Base-by-base conservation (phyloP, 2,113 vertebrate genomes). In the Heterotilapia buettikoferi region DNA sequence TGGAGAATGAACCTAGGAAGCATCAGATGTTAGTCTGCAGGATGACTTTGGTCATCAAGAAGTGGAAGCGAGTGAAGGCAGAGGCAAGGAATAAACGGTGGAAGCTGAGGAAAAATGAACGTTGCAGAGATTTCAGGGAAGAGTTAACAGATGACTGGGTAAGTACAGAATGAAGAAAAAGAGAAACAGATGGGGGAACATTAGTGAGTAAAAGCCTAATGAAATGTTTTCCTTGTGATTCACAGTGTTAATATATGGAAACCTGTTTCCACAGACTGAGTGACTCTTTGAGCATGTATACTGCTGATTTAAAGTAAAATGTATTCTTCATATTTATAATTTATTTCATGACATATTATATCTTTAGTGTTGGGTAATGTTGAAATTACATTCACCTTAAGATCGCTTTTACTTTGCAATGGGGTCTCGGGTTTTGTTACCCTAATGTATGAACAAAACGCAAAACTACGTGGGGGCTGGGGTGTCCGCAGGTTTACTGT, bases 301-400 rank as follows among this genome's bases (percentile, higher is more conserved):
- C 19, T 4, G 36, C 36, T 40, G 63, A 0, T 14, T 21, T 68
- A 0, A 6, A 40, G 19, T 68, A 0, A 68, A 68, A 40, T 40
- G 63, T 68, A 68, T 68, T 40, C 11, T 40, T 68, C 36, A 40
- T 5, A 21, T 40, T 40, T 40, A 68, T 0, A 1, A 21, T 66
- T 66, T 68, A 68, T 9, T 2, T 68, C 36, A 68, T 21, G 63
- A 14, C 7, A 14, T 21, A 66, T 68, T 68, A 66, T 40, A 13
- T 40, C 19, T 21, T 68, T 40, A 68, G 11, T 43, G 13, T 43
- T 71, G 21, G 21, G n/a, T 71, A 73, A 43, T 16, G 38, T 16
- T 43, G 38, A 43, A 73, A 73, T 73, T 0, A 73, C 66, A 73
- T 73, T 45, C 66, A 73, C 66, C 38, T 45, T 24, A 73, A 26